Evolutionary conservation across 2,888 invertebrate genomes (phyloP).

Genomic region (Zaprionus obscuricornis): DNA sequence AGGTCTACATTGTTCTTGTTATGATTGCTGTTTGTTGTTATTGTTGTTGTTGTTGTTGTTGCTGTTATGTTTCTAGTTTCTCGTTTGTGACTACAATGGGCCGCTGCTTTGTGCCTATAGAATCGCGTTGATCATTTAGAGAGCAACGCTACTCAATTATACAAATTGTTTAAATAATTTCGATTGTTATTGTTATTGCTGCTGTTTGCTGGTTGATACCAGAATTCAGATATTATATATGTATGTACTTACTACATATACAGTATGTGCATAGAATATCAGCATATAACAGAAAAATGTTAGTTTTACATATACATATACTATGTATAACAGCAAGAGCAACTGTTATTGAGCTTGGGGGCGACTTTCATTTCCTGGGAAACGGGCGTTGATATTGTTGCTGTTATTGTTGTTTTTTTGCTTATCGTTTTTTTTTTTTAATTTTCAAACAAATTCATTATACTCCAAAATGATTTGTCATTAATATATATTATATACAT

Average conservation of each 20-base stretch:
- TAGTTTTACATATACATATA: too few relatives aligned
- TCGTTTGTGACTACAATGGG: constrained; percentile 18
- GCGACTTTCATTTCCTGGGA: constrained; percentile 52
- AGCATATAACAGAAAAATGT: too few relatives aligned
- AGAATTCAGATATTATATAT: neutral
- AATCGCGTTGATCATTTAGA: constrained; percentile 42
- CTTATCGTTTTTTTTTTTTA: constrained; percentile 21
- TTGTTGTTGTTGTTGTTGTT: constrained; percentile 24
- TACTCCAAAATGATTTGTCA: neutral
- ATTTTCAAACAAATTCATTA: constrained; percentile 9
- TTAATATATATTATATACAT: too few relatives aligned
- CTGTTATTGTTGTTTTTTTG: too few relatives aligned
- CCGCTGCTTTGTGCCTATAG: constrained; percentile 20
- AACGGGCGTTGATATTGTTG: constrained; percentile 34
- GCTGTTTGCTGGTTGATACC: neutral
- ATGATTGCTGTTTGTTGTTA: too few relatives aligned
- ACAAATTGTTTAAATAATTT: constrained; percentile 38
- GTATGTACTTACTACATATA: neutral
- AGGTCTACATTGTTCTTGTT: too few relatives aligned
- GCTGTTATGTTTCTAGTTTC: constrained; percentile 18
- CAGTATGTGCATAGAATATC: neutral
- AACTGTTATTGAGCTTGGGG: too few relatives aligned
- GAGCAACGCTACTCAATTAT: constrained; percentile 51
- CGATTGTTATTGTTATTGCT: constrained; percentile 20
- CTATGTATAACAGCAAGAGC: too few relatives aligned